Evolutionary conservation across 2,797 vertebrate species (phyloP).

Genomic region (Pogonophryne albipinna): DNA sequence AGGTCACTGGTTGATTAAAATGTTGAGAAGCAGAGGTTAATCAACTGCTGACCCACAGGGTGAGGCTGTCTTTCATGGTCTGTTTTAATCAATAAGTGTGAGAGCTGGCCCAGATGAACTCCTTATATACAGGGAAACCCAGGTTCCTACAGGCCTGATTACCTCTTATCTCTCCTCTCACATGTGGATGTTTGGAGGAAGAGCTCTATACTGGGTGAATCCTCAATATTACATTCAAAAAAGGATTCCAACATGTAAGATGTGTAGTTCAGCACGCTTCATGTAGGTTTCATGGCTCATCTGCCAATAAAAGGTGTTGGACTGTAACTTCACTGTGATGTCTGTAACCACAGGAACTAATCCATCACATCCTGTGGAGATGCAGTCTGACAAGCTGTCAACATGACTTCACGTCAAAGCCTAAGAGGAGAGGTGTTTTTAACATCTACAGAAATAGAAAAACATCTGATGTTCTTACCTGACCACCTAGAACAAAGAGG

Average conservation of each 20-base stretch:
- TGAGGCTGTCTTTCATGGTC: constrained; percentile 74
- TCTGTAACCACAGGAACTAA: constrained; percentile 67
- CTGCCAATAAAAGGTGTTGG: constrained; percentile 49
- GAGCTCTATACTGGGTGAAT: background rate
- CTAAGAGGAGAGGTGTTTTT: constrained; percentile 26
- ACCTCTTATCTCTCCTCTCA: constrained; percentile 18
- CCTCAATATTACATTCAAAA: constrained; percentile 1
- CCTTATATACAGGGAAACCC: constrained; percentile 16
- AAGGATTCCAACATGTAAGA: constrained; percentile 1
- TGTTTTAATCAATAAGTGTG: constrained; percentile 81
- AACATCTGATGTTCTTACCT: constrained; percentile 4
- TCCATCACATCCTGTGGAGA: constrained; percentile 66
- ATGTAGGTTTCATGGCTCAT: constrained; percentile 37
- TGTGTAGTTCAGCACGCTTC: background rate
- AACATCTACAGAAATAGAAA: constrained; percentile 6
- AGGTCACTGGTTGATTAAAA: constrained; percentile 81
- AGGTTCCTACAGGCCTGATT: constrained; percentile 22
- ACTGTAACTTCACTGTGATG: constrained; percentile 45
- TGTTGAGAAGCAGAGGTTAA: constrained; percentile 80
- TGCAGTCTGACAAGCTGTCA: constrained; percentile 71
- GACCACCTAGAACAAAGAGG: constrained; percentile 1
- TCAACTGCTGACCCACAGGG: constrained; percentile 78
- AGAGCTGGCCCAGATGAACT: constrained; percentile 60
- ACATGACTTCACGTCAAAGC: constrained; percentile 66
- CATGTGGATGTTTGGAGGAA: background rate